Evolutionary conservation across 1,140 invertebrate species (phyloP).

Genomic region (Leptinotarsa lineolata): DNA sequence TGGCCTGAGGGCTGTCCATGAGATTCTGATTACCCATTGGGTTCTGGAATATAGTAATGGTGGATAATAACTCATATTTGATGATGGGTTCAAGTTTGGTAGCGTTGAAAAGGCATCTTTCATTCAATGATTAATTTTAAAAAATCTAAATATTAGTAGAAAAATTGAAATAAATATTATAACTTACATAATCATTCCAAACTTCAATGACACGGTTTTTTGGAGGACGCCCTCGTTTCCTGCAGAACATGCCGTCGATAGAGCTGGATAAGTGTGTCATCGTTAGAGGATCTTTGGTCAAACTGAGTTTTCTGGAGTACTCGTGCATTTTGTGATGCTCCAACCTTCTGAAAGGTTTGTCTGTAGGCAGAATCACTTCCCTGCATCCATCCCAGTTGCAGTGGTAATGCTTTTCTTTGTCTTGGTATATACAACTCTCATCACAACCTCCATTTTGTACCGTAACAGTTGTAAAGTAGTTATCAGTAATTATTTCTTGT

Average conservation of each 20-base stretch:
- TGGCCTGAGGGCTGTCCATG: constrained; percentile 79
- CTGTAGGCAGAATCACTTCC: constrained; percentile 79
- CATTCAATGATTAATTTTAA: too few relatives aligned
- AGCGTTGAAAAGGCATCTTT: too few relatives aligned
- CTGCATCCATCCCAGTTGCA: constrained; percentile 86
- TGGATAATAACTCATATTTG: too few relatives aligned
- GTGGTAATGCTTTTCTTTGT: constrained; percentile 85
- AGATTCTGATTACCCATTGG: constrained; percentile 59
- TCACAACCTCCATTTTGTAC: constrained; percentile 67
- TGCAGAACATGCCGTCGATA: constrained; percentile 85
- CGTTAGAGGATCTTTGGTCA: constrained; percentile 60
- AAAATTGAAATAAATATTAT: constrained; percentile 19
- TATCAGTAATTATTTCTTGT: constrained; percentile 82
- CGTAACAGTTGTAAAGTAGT: constrained; percentile 71
- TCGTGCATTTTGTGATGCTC: constrained; percentile 91
- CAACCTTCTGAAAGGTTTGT: constrained; percentile 82
- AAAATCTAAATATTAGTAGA: neutral
- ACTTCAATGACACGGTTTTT: constrained; percentile 92
- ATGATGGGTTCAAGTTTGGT: too few relatives aligned
- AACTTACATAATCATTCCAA: constrained; percentile 78
- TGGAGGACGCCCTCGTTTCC: constrained; percentile 87
- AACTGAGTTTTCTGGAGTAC: constrained; percentile 62
- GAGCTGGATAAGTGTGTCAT: constrained; percentile 73
- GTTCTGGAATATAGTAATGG: constrained; percentile 32
- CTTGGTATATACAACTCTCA: constrained; percentile 75